phyloP scores from a whole-genome alignment of 2,797 vertebrate species.

The Amblyraja radiata region DNA sequence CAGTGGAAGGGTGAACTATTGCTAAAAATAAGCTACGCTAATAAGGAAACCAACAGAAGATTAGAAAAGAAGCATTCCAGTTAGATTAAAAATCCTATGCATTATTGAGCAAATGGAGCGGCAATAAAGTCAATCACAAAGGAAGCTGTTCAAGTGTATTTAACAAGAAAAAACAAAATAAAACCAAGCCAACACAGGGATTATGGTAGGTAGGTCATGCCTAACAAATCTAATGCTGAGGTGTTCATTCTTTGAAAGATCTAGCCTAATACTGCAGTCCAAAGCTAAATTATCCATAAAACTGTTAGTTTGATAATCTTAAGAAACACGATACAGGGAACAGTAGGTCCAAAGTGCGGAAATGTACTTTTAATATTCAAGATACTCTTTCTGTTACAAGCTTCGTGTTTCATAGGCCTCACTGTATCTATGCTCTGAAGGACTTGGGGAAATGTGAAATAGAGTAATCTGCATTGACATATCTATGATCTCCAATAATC shows the following conservation, averaged over 20 bases:
- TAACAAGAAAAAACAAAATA: slow-evolving; percentile 12
- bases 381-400: not conserved
- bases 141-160: slow-evolving; percentile 15
- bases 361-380: not conserved
- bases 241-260: slow-evolving; percentile 9
- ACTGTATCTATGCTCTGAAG: not conserved
- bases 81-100: not conserved
- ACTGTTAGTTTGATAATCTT: not conserved
- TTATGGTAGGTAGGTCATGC: not conserved
- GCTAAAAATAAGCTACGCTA: not conserved
- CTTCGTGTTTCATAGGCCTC: not conserved
- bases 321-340: not conserved
- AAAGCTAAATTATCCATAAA: not conserved
- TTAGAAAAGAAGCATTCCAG: slow-evolving; percentile 23
- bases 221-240: slow-evolving; percentile 8
- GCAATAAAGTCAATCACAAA: not conserved
- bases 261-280: not conserved
- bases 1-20: not conserved
- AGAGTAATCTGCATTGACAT: not conserved
- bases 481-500: not conserved
- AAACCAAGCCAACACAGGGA: not conserved
- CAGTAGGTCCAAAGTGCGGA: not conserved
- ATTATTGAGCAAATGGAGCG: not conserved
- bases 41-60: not conserved
- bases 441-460: not conserved